Base-by-base conservation (phyloP, 2,888 invertebrate species). In the Drosophila ustulata region DNA sequence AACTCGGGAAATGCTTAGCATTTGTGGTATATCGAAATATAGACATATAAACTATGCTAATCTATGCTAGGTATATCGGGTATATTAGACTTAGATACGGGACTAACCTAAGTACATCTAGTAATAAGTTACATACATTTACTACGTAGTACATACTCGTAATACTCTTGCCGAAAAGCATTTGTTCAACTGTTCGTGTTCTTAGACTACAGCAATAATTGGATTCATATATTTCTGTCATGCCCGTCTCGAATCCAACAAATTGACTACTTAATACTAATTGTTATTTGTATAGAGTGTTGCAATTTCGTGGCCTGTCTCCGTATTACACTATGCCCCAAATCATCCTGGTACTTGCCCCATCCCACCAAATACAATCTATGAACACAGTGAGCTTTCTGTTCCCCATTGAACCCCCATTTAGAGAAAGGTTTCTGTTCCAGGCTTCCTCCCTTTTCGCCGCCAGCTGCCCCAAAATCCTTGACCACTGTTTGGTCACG, bases 361-460 rank as follows among this genome's bases (percentile, higher is more conserved):
- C 23, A 11, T 23, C 46, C 70, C 51, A 51, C 59, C n/a, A 4
- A 53, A 66, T 80, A 80, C 58, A 76, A 78, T 73, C 75, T 86
- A 89, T 79, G 86, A 89, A 89, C 89, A 89, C 85, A 86, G 89
- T 86, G 69, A 75, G 88, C 85, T 89, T 75, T 71, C 88, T 75
- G 73, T 71, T 75, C 67, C 76, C 69, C 50, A 28, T 28, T 43
- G 57, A 30, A 26, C 18, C 34, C 32, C 56, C 43, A 11, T 41
- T 34, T 85, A 91, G 52, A 91, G 77, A 78, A 89, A 90, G 66
- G 89, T 85, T 78, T 91, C 90, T 41, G 56, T 58, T 43, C 82
- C 70, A 41, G 66, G 39, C 37, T 52, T 47, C 43, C 46, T 46
- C 5, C 55, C 37, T 26, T 28, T 26, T 13, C 66, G 43, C 7